These are phyloP conservation scores for Peromyscus melanophrys DNA, from an alignment of 2,797 vertebrate species.

Conservation along the genomic window DNA sequence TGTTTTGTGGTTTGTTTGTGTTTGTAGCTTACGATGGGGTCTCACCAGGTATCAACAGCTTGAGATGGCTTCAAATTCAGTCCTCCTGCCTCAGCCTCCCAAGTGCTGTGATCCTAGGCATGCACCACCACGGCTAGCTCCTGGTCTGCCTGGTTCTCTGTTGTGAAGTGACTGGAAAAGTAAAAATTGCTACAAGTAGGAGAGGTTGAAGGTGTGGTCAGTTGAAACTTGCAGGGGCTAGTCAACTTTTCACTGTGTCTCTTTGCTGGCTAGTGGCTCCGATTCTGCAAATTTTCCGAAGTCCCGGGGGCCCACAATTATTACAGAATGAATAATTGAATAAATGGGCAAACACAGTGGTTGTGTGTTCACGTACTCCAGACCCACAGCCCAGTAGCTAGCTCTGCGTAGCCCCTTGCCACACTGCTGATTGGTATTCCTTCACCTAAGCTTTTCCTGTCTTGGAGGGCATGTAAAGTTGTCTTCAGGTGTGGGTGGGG, in stretches of 20 bases:
- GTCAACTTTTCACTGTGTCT: neutral
- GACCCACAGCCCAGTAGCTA: neutral
- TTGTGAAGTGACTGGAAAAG: neutral
- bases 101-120: neutral
- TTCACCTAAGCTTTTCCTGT: neutral
- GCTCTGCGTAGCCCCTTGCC: too few relatives aligned
- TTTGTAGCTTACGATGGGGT: neutral
- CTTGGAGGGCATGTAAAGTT: neutral
- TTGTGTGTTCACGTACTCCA: neutral
- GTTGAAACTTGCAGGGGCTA: neutral
- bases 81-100: neutral
- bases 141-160: neutral
- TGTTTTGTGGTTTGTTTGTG: neutral
- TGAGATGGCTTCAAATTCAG: neutral
- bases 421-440: neutral
- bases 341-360: neutral
- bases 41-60: neutral
- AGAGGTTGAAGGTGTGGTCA: neutral
- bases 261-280: neutral
- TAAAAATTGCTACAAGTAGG: neutral
- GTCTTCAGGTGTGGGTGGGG: neutral
- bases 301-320: neutral
- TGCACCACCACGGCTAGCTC: too few relatives aligned
- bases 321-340: neutral
- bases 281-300: neutral